Base-by-base conservation (phyloP, 2,797 vertebrate species). In the Linurgus olivaceus region DNA sequence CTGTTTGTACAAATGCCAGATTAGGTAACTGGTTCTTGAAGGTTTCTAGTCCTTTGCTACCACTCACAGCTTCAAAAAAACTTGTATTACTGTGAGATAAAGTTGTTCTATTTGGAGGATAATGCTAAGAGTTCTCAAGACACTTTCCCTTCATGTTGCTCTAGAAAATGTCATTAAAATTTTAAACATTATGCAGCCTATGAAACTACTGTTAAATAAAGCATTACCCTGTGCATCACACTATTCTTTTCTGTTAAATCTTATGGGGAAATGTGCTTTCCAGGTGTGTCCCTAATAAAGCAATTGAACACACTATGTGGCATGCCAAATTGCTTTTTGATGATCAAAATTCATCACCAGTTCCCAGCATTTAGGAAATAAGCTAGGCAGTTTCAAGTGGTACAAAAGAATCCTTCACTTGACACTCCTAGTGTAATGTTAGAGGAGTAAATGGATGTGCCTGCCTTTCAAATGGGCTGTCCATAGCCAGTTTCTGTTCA, bases 301-400 rank as follows among this genome's bases (percentile, higher is more conserved):
- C 23, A 74, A 47, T 31, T 67, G 61, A 90, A 82, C 54, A 68
- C 21, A 11, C 25, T 48, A 40, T 42, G 35, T 74, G 57, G 61
- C 45, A 78, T 13, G 44, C 54, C 77, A 75, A 88, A 93, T 91
- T 77, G 70, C 82, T 88, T 95, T 95, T 88, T 95, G 58, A 88
- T 91, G 37, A 73, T 75, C 44, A 88, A 68, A 92, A 91, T 92
- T 83, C 58, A 90, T 96, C 83, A 71, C 42, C 4, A 4, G 13
- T 66, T 94, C 45, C 65, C 40, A 65, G 24, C 6, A 71, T 59
- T 74, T 77, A 71, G 57, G 72, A 86, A 93, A 78, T 77, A 88
- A 85, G 89, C 52, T 20, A 68, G 23, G 21, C 51, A n/a, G 16
- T 62, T 95, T 90, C 31, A 77, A 78, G 78, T 44, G 11, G 45